Conservation (phyloP, 2,888 invertebrate species). For the Prosapia bicincta region DNA sequence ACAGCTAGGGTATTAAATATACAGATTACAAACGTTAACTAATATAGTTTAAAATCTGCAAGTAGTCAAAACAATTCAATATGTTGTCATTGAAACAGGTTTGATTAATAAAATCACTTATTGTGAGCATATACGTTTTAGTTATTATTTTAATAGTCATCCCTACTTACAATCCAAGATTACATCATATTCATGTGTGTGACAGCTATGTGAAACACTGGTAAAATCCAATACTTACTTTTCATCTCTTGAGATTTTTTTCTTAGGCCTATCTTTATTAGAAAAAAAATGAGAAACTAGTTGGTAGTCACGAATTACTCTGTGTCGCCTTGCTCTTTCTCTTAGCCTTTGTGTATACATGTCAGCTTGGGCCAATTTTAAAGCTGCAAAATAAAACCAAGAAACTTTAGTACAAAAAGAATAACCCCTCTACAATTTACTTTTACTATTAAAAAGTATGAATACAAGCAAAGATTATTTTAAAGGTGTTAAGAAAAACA, state of each 20-base stretch:
- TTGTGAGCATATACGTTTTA: too few relatives aligned
- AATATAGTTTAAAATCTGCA: too few relatives aligned
- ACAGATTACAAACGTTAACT: too few relatives aligned
- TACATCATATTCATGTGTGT: too few relatives aligned
- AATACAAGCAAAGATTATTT: not conserved
- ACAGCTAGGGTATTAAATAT: too few relatives aligned
- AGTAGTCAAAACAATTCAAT: too few relatives aligned
- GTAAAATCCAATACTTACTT: too few relatives aligned
- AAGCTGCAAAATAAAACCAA: slow-evolving; percentile 51
- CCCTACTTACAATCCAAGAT: too few relatives aligned
- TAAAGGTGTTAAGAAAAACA: not conserved
- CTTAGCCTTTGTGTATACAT: slow-evolving; percentile 81
- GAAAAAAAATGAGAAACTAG: slow-evolving; percentile 82
- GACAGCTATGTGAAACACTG: too few relatives aligned
- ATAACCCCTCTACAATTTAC: not conserved
- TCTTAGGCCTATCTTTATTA: slow-evolving; percentile 44
- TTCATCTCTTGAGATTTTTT: slow-evolving; percentile 72
- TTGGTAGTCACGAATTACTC: slow-evolving; percentile 86
- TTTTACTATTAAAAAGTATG: not conserved
- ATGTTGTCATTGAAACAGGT: too few relatives aligned
- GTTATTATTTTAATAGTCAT: too few relatives aligned
- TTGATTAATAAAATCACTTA: too few relatives aligned
- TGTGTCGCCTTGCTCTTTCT: slow-evolving; percentile 84
- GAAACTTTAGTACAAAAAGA: not conserved
- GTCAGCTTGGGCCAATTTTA: slow-evolving; percentile 89